Percentiles rank a stretch among this genome's conserved stretches.
phyloP scores from a whole-genome alignment of 2,797 vertebrate genomes.

The Danio jaintianensis region DNA sequence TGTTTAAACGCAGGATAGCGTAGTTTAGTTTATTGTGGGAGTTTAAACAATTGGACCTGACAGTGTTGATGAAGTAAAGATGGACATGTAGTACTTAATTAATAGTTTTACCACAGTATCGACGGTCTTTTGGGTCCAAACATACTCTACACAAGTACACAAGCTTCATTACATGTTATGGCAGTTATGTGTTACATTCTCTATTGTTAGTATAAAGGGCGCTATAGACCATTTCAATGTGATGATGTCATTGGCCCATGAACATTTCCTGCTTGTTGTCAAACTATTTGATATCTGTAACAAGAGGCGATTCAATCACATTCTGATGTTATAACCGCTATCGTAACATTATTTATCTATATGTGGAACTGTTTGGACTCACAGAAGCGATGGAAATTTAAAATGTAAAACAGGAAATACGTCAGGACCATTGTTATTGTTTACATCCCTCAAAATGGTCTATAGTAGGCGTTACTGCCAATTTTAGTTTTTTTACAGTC shows the following conservation, averaged over 20 bases:
- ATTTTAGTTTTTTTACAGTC: background rate
- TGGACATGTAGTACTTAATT: background rate
- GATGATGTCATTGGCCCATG: too few relatives aligned
- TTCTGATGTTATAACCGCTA: too few relatives aligned
- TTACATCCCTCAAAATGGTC: too few relatives aligned
- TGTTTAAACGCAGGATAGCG: background rate
- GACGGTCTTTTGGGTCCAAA: background rate
- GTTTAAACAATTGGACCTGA: background rate
- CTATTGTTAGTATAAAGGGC: background rate
- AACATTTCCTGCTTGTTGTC: too few relatives aligned
- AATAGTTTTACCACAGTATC: background rate
- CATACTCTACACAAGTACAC: background rate
- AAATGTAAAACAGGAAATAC: too few relatives aligned
- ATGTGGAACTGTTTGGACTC: too few relatives aligned
- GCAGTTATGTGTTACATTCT: background rate
- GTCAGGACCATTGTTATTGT: too few relatives aligned
- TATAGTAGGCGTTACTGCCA: background rate
- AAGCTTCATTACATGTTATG: background rate
- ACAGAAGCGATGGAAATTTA: too few relatives aligned
- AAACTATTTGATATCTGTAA: too few relatives aligned
- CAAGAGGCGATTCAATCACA: too few relatives aligned
- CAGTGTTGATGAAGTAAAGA: slow-evolving; percentile 19
- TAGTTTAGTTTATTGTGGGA: background rate
- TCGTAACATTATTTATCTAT: too few relatives aligned
- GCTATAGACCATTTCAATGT: too few relatives aligned